Conservation (phyloP, 2,113 vertebrate species). For the Otis tarda region DNA sequence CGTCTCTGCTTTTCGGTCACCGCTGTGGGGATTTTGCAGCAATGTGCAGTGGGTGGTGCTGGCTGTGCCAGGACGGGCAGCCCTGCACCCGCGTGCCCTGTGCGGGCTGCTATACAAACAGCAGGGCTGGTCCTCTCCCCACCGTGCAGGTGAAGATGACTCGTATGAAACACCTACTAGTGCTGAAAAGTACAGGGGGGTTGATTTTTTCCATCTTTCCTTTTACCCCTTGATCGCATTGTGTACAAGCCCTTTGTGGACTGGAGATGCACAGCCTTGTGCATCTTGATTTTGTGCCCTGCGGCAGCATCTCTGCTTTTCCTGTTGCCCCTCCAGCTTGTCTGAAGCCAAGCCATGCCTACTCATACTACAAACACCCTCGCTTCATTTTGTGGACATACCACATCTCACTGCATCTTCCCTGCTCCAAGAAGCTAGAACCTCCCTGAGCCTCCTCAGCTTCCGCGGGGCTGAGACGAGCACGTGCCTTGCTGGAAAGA, state of each 20-base stretch:
- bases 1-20: neutral
- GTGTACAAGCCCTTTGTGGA: neutral
- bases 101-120: neutral
- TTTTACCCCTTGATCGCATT: neutral
- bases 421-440: neutral
- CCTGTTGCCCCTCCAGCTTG: no score
- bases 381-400: neutral
- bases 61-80: neutral
- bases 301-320: neutral
- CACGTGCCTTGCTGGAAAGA: neutral
- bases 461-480: neutral
- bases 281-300: neutral
- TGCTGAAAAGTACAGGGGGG: neutral
- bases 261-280: neutral
- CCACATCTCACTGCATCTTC: neutral
- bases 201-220: neutral
- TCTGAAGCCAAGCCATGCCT: neutral
- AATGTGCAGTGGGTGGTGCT: neutral
- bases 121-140: neutral
- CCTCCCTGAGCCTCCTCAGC: neutral
- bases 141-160: neutral
- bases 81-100: accelerated
- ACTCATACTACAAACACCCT: neutral
- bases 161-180: neutral
- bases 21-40: neutral